phyloP scores from a whole-genome alignment of 1,140 invertebrate genomes.

The Zaprionus gabonicus region DNA sequence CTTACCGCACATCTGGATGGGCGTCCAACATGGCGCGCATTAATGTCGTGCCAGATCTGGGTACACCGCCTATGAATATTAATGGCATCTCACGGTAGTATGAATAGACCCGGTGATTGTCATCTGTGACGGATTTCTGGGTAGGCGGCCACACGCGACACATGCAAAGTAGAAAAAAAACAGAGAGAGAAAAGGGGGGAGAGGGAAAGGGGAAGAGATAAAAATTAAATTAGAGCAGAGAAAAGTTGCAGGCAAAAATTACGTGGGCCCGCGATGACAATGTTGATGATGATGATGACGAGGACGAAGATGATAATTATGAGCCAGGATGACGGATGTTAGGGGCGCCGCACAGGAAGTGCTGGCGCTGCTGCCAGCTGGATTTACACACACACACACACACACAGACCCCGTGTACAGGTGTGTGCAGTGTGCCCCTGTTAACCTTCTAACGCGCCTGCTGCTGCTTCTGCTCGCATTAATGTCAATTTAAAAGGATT shows the following conservation, averaged over 20 bases:
- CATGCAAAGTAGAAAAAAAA: background rate
- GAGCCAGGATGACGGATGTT: conserved; percentile 36
- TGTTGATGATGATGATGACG: conserved; percentile 15
- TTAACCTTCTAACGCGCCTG: conserved; percentile 38
- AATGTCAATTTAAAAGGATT: conserved; percentile 58
- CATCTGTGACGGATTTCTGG: conserved; percentile 86
- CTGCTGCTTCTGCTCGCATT: conserved; percentile 32
- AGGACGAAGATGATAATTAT: conserved; percentile 38
- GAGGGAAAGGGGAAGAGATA: conserved; percentile 26
- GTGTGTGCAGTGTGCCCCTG: conserved; percentile 18
- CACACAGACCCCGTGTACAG: background rate
- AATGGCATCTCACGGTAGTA: conserved; percentile 95
- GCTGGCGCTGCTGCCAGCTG: conserved; percentile 28
- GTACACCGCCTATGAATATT: conserved; percentile 98
- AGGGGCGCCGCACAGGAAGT: conserved; percentile 26
- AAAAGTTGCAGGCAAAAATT: conserved; percentile 66
- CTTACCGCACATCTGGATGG: conserved; percentile 96
- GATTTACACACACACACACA: conserved; percentile 21
- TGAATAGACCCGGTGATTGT: conserved; percentile 88
- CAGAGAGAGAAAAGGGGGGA: conserved; percentile 1
- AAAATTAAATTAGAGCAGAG: conserved; percentile 74
- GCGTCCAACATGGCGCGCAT: conserved; percentile 99
- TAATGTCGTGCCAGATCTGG: conserved; percentile 97
- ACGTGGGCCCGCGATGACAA: conserved; percentile 40
- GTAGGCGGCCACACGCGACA: conserved; percentile 14